phyloP scores from a whole-genome alignment of 2,797 vertebrate species.

The Sitta carolinensis region DNA sequence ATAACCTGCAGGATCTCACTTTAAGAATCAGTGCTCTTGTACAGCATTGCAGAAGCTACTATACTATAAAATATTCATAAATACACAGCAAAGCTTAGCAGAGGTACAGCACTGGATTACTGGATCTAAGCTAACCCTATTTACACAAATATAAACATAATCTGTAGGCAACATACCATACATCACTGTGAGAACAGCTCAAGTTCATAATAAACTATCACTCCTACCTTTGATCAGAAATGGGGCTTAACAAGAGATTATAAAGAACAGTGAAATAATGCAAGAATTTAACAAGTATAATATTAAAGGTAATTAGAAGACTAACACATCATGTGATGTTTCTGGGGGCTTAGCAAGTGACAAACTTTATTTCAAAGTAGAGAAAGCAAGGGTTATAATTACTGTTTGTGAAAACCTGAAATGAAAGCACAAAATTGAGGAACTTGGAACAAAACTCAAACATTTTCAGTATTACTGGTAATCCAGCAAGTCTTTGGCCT shows the following conservation, averaged over 20 bases:
- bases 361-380: neutral
- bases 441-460: neutral
- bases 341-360: neutral
- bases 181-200: neutral
- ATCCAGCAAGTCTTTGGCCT: neutral
- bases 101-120: neutral
- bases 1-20: neutral
- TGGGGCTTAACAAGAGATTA: neutral
- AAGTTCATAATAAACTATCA: neutral
- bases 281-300: neutral
- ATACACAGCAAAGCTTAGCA: neutral
- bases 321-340: neutral
- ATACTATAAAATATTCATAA: neutral
- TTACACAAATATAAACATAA: slow-evolving; percentile 13
- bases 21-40: neutral
- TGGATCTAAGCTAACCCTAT: slow-evolving; percentile 28
- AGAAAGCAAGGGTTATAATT: neutral
- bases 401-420: neutral
- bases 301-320: neutral
- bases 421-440: neutral
- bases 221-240: neutral
- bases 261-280: neutral
- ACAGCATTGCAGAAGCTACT: neutral
- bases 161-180: neutral
- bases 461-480: neutral